Evolutionary conservation across 1,140 invertebrate genomes (phyloP).

Genomic region (Eufriesea mexicana): DNA sequence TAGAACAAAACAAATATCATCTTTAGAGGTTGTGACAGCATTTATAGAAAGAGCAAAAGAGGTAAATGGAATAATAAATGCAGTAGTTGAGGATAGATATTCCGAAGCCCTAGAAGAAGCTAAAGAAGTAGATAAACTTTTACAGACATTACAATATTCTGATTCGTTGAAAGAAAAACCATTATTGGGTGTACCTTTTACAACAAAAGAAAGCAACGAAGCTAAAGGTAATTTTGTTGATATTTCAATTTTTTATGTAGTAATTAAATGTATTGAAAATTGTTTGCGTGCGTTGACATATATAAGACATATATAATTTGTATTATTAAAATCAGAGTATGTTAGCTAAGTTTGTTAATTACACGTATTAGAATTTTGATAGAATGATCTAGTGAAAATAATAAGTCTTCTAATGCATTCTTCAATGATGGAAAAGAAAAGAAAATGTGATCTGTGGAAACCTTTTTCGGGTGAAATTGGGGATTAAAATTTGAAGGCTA

Average conservation of each 20-base stretch:
- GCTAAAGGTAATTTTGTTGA: conserved; percentile 81
- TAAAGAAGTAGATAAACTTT: conserved; percentile 86
- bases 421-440: too few relatives aligned
- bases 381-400: too few relatives aligned
- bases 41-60: conserved; percentile 91
- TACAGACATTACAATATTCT: conserved; percentile 80
- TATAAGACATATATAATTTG: too few relatives aligned
- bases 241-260: neutral
- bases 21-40: conserved; percentile 88
- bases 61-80: conserved; percentile 91
- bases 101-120: conserved; percentile 90
- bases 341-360: too few relatives aligned
- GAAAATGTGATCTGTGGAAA: too few relatives aligned
- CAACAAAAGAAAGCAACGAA: conserved; percentile 87
- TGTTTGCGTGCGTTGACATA: too few relatives aligned
- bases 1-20: conserved; percentile 84
- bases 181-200: conserved; percentile 92
- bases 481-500: too few relatives aligned
- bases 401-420: too few relatives aligned
- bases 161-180: conserved; percentile 85
- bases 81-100: conserved; percentile 91
- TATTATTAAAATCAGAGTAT: too few relatives aligned
- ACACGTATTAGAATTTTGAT: too few relatives aligned
- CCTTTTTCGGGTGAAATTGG: too few relatives aligned
- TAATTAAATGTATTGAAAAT: neutral